A percentile compares a stretch with the other conserved stretches of the same genome.
Conservation (phyloP, 2,113 vertebrate genomes). For the Podarcis raffonei region DNA sequence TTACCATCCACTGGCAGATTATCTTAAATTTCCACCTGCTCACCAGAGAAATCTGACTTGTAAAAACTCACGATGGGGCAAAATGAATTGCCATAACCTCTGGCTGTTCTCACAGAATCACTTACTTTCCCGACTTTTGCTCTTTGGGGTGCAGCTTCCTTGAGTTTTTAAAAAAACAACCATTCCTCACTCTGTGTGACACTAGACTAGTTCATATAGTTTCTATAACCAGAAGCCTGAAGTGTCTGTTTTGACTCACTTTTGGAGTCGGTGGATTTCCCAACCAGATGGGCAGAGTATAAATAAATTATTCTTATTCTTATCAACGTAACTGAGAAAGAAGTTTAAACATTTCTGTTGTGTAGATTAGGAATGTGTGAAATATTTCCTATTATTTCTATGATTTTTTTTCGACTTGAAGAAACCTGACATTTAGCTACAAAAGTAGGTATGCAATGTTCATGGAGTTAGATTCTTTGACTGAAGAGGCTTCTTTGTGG, state of each 20-base stretch:
- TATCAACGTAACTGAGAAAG: not conserved
- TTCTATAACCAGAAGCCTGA: not conserved
- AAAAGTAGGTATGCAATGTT: not conserved
- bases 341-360: not conserved
- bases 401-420: too few relatives aligned
- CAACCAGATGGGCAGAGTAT: too few relatives aligned
- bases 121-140: not conserved
- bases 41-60: not conserved
- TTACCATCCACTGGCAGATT: not conserved
- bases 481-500: not conserved
- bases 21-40: not conserved
- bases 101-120: not conserved
- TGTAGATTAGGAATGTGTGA: not conserved
- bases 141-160: not conserved
- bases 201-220: not conserved
- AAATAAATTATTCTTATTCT: too few relatives aligned
- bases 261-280: not conserved
- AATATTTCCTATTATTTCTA: not conserved
- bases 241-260: not conserved
- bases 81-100: not conserved
- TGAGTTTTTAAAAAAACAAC: not conserved
- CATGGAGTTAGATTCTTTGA: not conserved
- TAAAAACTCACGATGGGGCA: constrained; percentile 1
- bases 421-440: not conserved
- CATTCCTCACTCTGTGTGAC: not conserved